These are phyloP conservation scores for Mesocricetus auratus DNA, from an alignment of 2,113 vertebrate species.

Conservation along the genomic window DNA sequence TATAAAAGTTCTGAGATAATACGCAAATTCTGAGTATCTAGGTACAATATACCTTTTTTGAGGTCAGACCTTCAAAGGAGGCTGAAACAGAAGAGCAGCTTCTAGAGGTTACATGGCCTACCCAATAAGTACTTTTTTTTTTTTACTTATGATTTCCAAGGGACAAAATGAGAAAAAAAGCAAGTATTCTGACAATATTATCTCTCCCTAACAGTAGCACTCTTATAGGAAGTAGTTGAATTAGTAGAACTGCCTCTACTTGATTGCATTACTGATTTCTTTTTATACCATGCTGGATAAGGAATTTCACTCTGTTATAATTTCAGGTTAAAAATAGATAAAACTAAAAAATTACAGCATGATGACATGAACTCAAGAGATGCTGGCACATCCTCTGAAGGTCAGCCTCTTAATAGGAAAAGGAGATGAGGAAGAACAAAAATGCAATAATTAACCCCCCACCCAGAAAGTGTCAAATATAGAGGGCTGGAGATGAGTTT, in stretches of 20 bases:
- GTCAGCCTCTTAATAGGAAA: neutral
- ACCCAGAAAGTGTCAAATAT: neutral
- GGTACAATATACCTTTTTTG: neutral
- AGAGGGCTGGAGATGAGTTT: neutral
- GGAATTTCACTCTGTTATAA: conserved; percentile 49
- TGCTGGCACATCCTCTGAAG: neutral
- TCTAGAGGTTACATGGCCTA: neutral
- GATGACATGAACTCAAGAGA: neutral
- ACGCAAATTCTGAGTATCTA: neutral
- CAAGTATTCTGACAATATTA: neutral
- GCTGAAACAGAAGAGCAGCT: neutral
- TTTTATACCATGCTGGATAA: neutral
- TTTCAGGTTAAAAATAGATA: conserved; percentile 41
- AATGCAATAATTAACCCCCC: neutral
- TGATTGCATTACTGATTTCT: neutral
- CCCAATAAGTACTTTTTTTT: neutral
- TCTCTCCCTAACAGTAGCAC: neutral
- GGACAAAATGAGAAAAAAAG: neutral
- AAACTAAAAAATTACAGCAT: conserved; percentile 37
- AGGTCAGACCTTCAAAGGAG: neutral
- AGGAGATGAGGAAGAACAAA: neutral
- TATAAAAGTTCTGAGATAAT: neutral
- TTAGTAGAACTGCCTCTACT: neutral
- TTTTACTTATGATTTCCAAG: neutral
- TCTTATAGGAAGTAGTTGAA: neutral